Evolutionary conservation across 2,113 vertebrate genomes (phyloP).

Genomic region (Tragelaphus buxtoni): DNA sequence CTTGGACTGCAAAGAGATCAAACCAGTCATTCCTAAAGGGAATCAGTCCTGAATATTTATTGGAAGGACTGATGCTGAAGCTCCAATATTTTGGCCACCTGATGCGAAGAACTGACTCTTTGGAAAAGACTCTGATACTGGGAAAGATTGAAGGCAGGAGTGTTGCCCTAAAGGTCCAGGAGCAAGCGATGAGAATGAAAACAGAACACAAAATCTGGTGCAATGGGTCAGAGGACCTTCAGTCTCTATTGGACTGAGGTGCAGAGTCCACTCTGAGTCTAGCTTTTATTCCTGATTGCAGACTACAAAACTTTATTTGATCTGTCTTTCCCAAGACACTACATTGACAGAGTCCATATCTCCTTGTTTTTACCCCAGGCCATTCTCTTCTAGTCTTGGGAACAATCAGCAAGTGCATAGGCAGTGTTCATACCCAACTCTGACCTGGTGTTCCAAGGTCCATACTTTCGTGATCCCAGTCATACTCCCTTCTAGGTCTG

Average conservation of each 20-base stretch:
- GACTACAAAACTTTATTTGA: background rate
- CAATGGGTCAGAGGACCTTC: background rate
- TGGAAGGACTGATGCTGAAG: background rate
- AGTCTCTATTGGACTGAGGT: background rate
- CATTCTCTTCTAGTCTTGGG: background rate
- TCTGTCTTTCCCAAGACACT: background rate
- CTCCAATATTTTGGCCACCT: background rate
- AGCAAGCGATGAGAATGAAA: background rate
- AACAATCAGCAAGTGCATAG: background rate
- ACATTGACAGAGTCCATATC: background rate
- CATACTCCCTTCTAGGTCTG: background rate
- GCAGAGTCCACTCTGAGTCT: background rate
- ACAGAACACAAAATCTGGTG: background rate
- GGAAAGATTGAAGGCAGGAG: background rate
- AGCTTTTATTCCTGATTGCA: background rate
- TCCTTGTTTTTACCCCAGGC: background rate
- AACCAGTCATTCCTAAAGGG: background rate
- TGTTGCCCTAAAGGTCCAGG: background rate
- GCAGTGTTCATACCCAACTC: background rate
- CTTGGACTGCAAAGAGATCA: background rate
- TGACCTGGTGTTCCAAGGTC: background rate
- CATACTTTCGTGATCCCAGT: background rate
- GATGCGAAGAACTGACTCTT: background rate
- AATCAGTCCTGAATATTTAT: background rate
- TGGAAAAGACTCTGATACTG: background rate